Conservation (phyloP, 1,140 invertebrate genomes). For the Antheraea mylitta region DNA sequence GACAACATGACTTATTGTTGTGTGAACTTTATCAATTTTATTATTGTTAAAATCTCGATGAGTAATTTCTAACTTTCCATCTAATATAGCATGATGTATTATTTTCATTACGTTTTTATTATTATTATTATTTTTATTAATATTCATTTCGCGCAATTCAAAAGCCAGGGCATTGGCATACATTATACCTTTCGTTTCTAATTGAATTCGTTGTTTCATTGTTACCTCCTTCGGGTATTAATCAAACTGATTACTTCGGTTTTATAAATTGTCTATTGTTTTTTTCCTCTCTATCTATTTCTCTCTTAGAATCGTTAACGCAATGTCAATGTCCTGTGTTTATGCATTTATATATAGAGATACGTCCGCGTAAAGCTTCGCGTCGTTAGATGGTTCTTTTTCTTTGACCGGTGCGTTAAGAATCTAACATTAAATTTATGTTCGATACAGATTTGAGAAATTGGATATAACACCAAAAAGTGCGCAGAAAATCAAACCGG, state of each 20-base stretch:
- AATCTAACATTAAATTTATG: conserved; percentile 77
- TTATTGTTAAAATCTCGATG: conserved; percentile 60
- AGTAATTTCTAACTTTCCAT: conserved; percentile 70
- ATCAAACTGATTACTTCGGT: conserved; percentile 75
- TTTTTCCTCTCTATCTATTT: conserved; percentile 42
- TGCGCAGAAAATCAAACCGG: conserved; percentile 99
- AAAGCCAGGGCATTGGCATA: conserved; percentile 92
- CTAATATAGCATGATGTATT: conserved; percentile 76
- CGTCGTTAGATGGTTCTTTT: conserved; percentile 34
- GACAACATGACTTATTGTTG: conserved; percentile 62
- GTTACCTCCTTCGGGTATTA: conserved; percentile 70
- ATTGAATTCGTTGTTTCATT: conserved; percentile 75
- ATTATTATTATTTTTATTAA: conserved; percentile 68
- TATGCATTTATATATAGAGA: conserved; percentile 51
- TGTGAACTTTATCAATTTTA: conserved; percentile 68
- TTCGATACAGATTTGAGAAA: conserved; percentile 96
- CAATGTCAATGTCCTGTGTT: conserved; percentile 86
- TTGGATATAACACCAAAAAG: conserved; percentile 99
- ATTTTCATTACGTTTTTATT: conserved; percentile 74
- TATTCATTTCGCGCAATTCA: conserved; percentile 78
- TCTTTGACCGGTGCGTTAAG: conserved; percentile 48
- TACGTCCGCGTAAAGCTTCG: conserved; percentile 34
- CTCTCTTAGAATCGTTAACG: conserved; percentile 61
- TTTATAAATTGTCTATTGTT: conserved; percentile 76
- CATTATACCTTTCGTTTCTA: conserved; percentile 73